Evolutionary conservation across 2,888 invertebrate species (phyloP), one percentile per base, ranked within the genome.

Genomic region (Miltochrista miniata): DNA sequence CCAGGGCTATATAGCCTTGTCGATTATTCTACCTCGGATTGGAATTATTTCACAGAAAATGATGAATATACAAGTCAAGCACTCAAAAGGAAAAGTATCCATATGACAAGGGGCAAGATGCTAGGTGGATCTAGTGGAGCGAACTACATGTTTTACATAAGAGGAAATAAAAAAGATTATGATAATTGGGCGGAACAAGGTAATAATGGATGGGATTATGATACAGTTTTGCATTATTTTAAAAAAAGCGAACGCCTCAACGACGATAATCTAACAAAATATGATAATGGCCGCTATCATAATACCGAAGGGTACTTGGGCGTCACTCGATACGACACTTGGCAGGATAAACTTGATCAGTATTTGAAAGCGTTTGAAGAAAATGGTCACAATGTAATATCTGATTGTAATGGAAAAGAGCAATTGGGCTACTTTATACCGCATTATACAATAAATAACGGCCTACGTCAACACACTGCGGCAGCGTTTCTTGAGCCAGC

Each of bases 141-240:
- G 1, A 95, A 96, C 73, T 93, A 92, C 42, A 94, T 95, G 94
- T 71, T 93, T 7, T 94, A 95, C 64, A 82, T 94, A 0, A 85
- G 93, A 61, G 96, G 95, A 0, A 94, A 94, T 70, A 89, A 91
- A 35, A 78, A 74, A 7, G 95, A 96, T 70, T 96, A 93, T 70
- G 73, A 92, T 0, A 85, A 92, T 48, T 82, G 95, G 59, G 65
- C 81, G 5, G 71, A 86, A 33, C 69, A 92, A 50, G 96, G 95
- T 0, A 94, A 95, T 72, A 67, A 82, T 0, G 80, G 78, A 0
- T 85, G 85, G 85, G 70, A 76, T 37, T 84, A 75, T 78, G 58
- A 75, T 3, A 72, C 64, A 2, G 74, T 78, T 9, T 58, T 61
- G 2, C 37, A 68, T 7, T 85, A 85, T 60, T 85, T 81, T 48